Base-by-base conservation (phyloP, 2,797 vertebrate genomes). In the Leptodactylus fallax region DNA sequence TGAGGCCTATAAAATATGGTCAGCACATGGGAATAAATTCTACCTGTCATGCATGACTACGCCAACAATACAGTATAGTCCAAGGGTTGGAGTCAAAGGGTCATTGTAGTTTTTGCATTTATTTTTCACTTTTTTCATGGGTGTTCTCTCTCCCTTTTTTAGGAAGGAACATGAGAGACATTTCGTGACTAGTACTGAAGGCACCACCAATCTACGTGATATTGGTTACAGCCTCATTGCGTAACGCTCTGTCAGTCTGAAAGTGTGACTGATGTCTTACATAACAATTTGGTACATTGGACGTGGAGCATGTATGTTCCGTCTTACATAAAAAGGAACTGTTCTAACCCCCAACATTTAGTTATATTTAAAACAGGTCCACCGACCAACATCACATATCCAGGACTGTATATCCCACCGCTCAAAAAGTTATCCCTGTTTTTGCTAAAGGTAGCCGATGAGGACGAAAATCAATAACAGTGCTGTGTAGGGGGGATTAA, bases 201-300 rank as follows among this genome's bases (percentile, higher is more conserved):
- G 65, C 72, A 56, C n/a, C 2, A 13, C 53, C 36, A 13, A 6
- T 16, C 23, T 77, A 67, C 55, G 23, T 67, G 69, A 58, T 67
- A 51, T 23, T 84, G 87, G 72, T 88, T 72, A 72, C 19, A 25
- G 7, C 5, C 63, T n/a, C n/a, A 9, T 88, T 88, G 81, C 87
- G 56, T 79, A 84, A 88, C 51, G 10, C 2, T 71, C n/a, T n/a
- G 58, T 45, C 27, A 61, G 36, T 45, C 60, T 77, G 49, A 60
- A 72, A n/a, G n/a, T 7, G 58, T 45, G 56, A 12, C 49, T 36
- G 56, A 61, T 63, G 47, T 69, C 21, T 79, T 63, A 63, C 49
- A 53, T 51, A 79, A 79, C n/a, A 49, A 45, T 17, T 56, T 19
- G 17, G 8, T 23, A 49, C 1, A 72, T 58, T 56, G 36, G 12